These are phyloP conservation scores for Geococcyx californianus DNA, from an alignment of 2,113 vertebrate species.

Conservation along the genomic window DNA sequence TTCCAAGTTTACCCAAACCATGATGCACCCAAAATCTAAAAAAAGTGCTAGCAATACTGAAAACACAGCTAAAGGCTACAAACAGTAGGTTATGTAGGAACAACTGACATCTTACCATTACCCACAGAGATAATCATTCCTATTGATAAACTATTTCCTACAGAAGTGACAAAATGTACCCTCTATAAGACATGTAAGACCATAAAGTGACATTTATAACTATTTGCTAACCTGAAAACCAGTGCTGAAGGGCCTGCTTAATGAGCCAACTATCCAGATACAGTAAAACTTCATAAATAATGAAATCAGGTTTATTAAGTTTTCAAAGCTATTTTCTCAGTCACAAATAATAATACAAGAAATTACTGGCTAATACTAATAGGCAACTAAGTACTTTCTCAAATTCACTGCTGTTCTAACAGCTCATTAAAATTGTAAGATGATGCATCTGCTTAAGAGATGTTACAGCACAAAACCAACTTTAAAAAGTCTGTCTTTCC, in stretches of 20 bases:
- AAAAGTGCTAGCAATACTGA: background rate
- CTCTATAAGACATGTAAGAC: conserved; percentile 6
- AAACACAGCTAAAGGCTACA: background rate
- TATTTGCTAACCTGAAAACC: conserved; percentile 6
- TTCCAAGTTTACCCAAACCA: background rate
- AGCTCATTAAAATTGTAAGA: conserved; percentile 38
- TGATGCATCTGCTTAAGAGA: background rate
- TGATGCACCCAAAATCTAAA: background rate
- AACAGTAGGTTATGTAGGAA: background rate
- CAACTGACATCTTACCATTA: background rate
- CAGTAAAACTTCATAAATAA: conserved; percentile 32
- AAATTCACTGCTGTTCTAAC: conserved; percentile 14
- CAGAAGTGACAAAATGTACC: background rate
- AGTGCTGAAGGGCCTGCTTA: background rate
- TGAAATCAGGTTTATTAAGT: conserved; percentile 16
- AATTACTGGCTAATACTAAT: conserved; percentile 31
- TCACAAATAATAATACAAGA: conserved; percentile 42
- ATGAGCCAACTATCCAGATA: conserved; percentile 18
- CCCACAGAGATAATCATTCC: background rate
- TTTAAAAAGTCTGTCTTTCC: background rate
- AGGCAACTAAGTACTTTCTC: background rate
- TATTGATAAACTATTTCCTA: background rate
- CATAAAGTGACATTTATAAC: conserved; percentile 6
- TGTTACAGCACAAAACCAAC: background rate
- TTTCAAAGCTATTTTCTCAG: conserved; percentile 35